These are phyloP conservation scores for Podiceps cristatus DNA, from an alignment of 2,113 vertebrate genomes.

Conservation along the genomic window DNA sequence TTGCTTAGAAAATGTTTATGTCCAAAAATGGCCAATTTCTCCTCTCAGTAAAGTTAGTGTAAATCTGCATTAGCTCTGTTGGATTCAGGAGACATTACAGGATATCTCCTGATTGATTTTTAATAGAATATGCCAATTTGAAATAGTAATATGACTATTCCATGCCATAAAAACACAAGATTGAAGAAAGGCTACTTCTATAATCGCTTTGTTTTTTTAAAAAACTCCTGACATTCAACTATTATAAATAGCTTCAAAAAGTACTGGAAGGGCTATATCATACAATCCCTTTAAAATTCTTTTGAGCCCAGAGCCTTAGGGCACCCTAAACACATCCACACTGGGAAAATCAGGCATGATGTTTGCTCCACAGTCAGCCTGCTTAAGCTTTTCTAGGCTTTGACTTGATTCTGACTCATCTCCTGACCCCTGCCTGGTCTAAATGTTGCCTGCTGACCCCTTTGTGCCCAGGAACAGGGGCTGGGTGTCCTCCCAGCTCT, in stretches of 20 bases:
- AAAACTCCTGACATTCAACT: neutral
- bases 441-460: neutral
- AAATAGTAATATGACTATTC: neutral
- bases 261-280: neutral
- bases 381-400: neutral
- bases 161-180: neutral
- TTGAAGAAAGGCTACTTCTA: neutral
- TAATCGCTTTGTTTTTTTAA: neutral
- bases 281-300: neutral
- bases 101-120: neutral
- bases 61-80: neutral
- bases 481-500: neutral
- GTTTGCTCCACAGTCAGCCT: neutral
- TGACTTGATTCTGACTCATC: neutral
- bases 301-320: neutral
- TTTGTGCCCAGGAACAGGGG: neutral
- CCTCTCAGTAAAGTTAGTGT: neutral
- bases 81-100: neutral
- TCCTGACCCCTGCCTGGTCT: neutral
- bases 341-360: neutral
- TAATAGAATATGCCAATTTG: neutral
- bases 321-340: neutral
- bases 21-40: neutral
- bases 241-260: neutral
- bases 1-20: neutral